Percentiles rank a stretch among this genome's conserved stretches.
Evolutionary conservation across 2,113 vertebrate genomes (phyloP).

Genomic region (Hypomesus transpacificus): DNA sequence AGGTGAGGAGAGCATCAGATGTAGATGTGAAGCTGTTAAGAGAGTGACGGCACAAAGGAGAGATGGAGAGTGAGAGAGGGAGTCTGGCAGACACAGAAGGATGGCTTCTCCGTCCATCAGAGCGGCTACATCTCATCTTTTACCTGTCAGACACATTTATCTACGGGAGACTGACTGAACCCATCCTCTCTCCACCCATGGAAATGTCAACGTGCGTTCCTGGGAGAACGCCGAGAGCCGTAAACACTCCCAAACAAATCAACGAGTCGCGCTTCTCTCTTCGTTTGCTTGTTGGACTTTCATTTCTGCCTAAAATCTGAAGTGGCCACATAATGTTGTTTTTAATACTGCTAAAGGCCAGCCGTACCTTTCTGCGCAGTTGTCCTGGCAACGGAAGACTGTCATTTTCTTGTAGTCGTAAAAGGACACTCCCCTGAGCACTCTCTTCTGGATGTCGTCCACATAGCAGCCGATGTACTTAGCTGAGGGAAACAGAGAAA

Average conservation of each 20-base stretch:
- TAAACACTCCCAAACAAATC: too few relatives aligned
- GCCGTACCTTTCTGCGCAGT: constrained; percentile 92
- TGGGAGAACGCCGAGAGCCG: too few relatives aligned
- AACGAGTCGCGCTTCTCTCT: too few relatives aligned
- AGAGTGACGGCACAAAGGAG: too few relatives aligned
- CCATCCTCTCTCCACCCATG: too few relatives aligned
- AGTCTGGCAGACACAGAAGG: neutral
- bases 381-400: constrained; percentile 98
- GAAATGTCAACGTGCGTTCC: too few relatives aligned
- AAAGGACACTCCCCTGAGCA: constrained; percentile 91
- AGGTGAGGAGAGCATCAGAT: neutral
- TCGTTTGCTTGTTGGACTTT: too few relatives aligned
- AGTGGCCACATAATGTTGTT: neutral
- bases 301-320: too few relatives aligned
- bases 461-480: constrained; percentile 91
- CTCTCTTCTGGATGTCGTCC: constrained; percentile 83
- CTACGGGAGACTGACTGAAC: neutral
- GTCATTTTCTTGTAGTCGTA: constrained; percentile 99
- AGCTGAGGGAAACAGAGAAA: constrained; percentile 67
- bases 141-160: constrained; percentile 9
- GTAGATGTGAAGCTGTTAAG: too few relatives aligned
- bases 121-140: neutral
- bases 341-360: too few relatives aligned
- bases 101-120: constrained; percentile 2
- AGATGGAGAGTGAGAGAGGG: neutral